These are phyloP conservation scores for Microplitis manilae DNA, from an alignment of 2,888 invertebrate genomes.

Conservation along the genomic window DNA sequence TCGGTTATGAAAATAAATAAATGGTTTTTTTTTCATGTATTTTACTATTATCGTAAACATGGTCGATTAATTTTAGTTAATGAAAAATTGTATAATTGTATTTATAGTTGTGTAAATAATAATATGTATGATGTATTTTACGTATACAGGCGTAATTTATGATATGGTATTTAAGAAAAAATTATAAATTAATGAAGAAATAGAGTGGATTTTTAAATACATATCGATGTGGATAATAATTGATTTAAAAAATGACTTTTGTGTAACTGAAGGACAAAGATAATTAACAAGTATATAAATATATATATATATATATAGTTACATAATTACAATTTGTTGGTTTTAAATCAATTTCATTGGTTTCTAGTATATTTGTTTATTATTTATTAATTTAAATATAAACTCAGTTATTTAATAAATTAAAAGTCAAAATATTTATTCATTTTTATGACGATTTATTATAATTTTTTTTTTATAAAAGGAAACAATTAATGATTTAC, in stretches of 20 bases:
- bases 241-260: neutral
- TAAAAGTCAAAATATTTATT: neutral
- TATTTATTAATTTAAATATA: slow-evolving; percentile 3
- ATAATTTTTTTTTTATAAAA: too few species aligned
- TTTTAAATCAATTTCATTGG: too few species aligned
- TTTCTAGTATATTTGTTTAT: slow-evolving; percentile 9
- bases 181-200: neutral
- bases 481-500: too few species aligned
- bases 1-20: neutral
- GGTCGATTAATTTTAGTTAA: neutral
- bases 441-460: too few species aligned
- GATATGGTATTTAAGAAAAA: too few species aligned
- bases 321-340: too few species aligned
- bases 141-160: too few species aligned
- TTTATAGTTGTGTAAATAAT: neutral
- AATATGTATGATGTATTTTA: neutral
- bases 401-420: neutral
- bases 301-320: too few species aligned
- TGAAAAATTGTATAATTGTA: neutral
- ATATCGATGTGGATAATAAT: slow-evolving; percentile 9
- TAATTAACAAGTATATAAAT: too few species aligned
- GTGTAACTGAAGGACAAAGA: too few species aligned
- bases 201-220: slow-evolving; percentile 20
- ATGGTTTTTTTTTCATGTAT: neutral
- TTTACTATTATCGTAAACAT: neutral